A percentile compares a stretch with the other conserved stretches of the same genome.
These are phyloP conservation scores for Synanthedon formicaeformis DNA, from an alignment of 2,888 invertebrate genomes.

Conservation along the genomic window DNA sequence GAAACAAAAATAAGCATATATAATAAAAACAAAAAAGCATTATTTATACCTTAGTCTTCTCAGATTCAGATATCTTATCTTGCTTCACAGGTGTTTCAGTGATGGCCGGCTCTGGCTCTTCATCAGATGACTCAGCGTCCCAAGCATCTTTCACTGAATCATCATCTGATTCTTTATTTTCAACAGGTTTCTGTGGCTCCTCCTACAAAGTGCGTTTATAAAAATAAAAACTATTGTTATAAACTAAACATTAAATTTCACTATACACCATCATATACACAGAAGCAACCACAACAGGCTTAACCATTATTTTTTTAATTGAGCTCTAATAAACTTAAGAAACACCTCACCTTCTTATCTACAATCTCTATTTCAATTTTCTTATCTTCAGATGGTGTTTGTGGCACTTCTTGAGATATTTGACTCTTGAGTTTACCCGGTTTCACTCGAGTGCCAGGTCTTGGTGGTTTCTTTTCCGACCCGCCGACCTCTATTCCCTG, in stretches of 20 bases:
- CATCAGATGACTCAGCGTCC: conserved; percentile 81
- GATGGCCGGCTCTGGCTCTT: conserved; percentile 36
- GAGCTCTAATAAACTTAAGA: not conserved
- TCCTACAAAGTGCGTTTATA: conserved; percentile 19
- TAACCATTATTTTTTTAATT: too few relatives aligned
- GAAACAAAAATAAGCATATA: too few relatives aligned
- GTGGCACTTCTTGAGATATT: conserved; percentile 67
- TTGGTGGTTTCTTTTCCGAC: conserved; percentile 71
- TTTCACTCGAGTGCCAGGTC: conserved; percentile 81
- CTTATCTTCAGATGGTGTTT: conserved; percentile 58
- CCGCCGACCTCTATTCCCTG: conserved; percentile 88
- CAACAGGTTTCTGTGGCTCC: conserved; percentile 29
- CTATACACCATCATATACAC: too few relatives aligned
- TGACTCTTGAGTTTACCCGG: conserved; percentile 78
- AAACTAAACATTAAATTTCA: too few relatives aligned
- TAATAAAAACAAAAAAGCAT: too few relatives aligned
- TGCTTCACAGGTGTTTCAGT: conserved; percentile 25
- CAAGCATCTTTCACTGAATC: conserved; percentile 83
- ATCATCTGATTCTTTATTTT: conserved; percentile 49
- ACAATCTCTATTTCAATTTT: conserved; percentile 63
- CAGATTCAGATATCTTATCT: conserved; percentile 19
- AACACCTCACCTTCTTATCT: conserved; percentile 50
- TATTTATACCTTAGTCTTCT: conserved; percentile 31
- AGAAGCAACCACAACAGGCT: too few relatives aligned
- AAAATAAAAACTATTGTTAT: not conserved